Percentiles rank a stretch among this genome's conserved stretches.
These are phyloP conservation scores for Tholera decimalis DNA, from an alignment of 2,888 invertebrate species.

Conservation along the genomic window DNA sequence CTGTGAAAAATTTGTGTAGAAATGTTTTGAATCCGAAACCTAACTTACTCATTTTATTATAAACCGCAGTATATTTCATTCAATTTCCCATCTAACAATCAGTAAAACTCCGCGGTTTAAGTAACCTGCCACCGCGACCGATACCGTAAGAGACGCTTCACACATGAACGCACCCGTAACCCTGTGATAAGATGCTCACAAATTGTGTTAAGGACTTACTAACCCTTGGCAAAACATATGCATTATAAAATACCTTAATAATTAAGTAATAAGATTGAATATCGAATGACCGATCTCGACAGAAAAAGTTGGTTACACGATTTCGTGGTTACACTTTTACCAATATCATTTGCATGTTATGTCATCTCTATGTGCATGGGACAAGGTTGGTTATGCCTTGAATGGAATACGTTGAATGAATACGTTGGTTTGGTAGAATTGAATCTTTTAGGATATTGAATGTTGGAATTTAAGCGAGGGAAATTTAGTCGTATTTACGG, in stretches of 20 bases:
- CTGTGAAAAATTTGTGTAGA: too few relatives aligned
- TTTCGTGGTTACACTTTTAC: conserved; percentile 59
- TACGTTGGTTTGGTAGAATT: conserved; percentile 24
- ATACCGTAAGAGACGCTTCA: conserved; percentile 70
- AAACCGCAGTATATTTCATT: conserved; percentile 24
- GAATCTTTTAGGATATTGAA: conserved; percentile 73
- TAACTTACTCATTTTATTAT: neutral
- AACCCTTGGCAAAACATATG: conserved; percentile 36
- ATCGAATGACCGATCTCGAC: neutral
- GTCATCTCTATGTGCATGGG: neutral
- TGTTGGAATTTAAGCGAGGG: conserved; percentile 66
- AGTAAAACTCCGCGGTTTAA: conserved; percentile 60
- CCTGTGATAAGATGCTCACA: conserved; percentile 78
- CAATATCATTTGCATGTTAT: conserved; percentile 38
- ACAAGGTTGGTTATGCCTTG: conserved; percentile 53
- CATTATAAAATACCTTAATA: neutral
- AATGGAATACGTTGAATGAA: too few relatives aligned
- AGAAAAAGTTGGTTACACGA: conserved; percentile 28
- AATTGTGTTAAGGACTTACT: conserved; percentile 83
- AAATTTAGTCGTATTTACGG: conserved; percentile 72
- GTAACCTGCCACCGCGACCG: conserved; percentile 64
- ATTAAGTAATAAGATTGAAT: rapidly evolving
- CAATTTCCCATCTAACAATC: conserved; percentile 44
- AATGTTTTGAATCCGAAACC: too few relatives aligned
- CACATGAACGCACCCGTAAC: conserved; percentile 79